Conservation (phyloP, 2,113 vertebrate genomes). For the Percina caprodes region DNA sequence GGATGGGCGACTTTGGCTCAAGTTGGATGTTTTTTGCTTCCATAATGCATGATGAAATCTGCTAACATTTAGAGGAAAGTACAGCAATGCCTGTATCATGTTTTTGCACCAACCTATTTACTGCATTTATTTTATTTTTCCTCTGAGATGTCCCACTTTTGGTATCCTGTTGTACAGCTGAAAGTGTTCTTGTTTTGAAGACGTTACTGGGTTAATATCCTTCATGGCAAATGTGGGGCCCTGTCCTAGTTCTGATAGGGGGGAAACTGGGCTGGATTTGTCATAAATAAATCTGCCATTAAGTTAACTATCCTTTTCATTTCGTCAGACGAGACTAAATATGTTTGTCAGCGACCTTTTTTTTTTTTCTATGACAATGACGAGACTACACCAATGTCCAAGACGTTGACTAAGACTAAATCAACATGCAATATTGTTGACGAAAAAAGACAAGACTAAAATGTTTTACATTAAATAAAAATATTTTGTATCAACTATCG, state of each 20-base stretch:
- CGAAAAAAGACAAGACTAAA: too few relatives aligned
- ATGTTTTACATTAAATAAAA: too few relatives aligned
- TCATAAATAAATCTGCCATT: conserved; percentile 19
- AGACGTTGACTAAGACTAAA: too few relatives aligned
- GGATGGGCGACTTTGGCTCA: conserved; percentile 20
- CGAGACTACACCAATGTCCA: too few relatives aligned
- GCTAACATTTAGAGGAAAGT: conserved; percentile 25
- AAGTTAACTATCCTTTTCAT: neutral
- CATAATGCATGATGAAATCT: conserved; percentile 9
- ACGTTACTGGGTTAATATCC: conserved; percentile 28
- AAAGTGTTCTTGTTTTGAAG: conserved; percentile 16
- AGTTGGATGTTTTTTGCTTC: neutral
- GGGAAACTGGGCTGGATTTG: neutral
- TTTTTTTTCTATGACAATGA: too few relatives aligned
- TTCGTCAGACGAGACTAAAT: too few relatives aligned
- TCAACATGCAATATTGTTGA: too few relatives aligned
- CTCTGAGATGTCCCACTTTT: conserved; percentile 30
- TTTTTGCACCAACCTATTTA: conserved; percentile 5
- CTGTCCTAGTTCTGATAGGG: conserved; percentile 15
- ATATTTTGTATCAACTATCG: too few relatives aligned
- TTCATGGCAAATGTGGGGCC: neutral
- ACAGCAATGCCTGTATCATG: neutral
- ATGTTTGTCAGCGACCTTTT: too few relatives aligned
- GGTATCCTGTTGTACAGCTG: neutral
- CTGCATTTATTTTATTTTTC: conserved; percentile 21